Percentiles rank a stretch among this genome's conserved stretches.
phyloP scores from a whole-genome alignment of 2,797 vertebrate species.

The Streptopelia turtur region DNA sequence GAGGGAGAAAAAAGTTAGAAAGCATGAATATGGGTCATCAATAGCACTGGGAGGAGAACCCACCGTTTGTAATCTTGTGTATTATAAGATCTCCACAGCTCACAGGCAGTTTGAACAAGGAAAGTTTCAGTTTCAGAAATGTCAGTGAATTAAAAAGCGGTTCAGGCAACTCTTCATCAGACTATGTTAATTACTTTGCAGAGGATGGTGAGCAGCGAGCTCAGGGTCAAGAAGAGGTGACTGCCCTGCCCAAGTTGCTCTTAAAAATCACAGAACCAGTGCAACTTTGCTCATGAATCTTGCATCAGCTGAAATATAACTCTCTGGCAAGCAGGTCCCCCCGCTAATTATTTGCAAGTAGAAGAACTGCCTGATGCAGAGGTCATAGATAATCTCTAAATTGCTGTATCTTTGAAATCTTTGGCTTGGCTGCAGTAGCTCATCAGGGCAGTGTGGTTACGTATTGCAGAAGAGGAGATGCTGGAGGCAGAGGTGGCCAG shows the following conservation, averaged over 20 bases:
- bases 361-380: neutral
- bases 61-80: accelerated
- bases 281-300: neutral
- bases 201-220: neutral
- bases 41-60: neutral
- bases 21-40: neutral
- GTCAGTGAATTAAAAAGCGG: neutral
- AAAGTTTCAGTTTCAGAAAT: neutral
- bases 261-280: neutral
- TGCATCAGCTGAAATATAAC: neutral
- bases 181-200: neutral
- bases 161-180: neutral
- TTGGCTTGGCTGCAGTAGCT: neutral
- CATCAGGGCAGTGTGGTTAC: neutral
- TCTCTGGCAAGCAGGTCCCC: neutral
- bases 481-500: neutral
- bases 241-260: neutral
- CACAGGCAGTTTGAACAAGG: neutral
- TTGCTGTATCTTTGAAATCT: neutral
- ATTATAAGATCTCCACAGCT: neutral
- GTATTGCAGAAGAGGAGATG: neutral
- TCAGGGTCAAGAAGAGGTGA: neutral
- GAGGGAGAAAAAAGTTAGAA: neutral
- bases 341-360: conserved; percentile 8
- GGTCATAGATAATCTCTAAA: conserved; percentile 10